Evolutionary conservation across 1,140 invertebrate genomes (phyloP).

Genomic region (Papilio glaucus): DNA sequence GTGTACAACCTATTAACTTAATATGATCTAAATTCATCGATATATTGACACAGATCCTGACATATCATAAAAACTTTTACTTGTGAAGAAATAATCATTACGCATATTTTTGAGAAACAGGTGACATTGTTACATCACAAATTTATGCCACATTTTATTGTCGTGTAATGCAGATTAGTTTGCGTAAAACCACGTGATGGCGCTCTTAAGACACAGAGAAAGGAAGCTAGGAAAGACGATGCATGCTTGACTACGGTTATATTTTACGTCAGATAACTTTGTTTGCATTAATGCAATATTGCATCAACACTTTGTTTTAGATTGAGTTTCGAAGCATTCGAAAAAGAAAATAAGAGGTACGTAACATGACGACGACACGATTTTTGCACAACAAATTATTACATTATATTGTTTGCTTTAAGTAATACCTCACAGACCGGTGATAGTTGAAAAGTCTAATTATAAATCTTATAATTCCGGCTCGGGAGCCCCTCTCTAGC

Average conservation of each 20-base stretch:
- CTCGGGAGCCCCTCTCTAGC: too few species aligned
- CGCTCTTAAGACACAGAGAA: slow-evolving; percentile 40
- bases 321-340: background rate
- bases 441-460: background rate
- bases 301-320: slow-evolving; percentile 8
- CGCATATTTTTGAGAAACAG: slow-evolving; percentile 1
- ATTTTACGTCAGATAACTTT: background rate
- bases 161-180: slow-evolving; percentile 46
- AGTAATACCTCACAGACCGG: background rate
- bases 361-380: background rate
- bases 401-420: background rate
- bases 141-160: slow-evolving; percentile 40
- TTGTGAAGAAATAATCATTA: background rate
- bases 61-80: too few species aligned
- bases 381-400: background rate
- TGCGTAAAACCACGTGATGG: slow-evolving; percentile 52
- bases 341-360: background rate
- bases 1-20: too few species aligned
- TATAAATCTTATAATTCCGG: background rate
- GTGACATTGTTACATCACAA: background rate
- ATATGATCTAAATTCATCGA: too few species aligned
- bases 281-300: slow-evolving; percentile 19
- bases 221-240: slow-evolving; percentile 31
- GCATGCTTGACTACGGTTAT: slow-evolving; percentile 37
- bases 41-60: too few species aligned